phyloP scores from a whole-genome alignment of 2,888 invertebrate genomes.

The Nemapogon koenigi region DNA sequence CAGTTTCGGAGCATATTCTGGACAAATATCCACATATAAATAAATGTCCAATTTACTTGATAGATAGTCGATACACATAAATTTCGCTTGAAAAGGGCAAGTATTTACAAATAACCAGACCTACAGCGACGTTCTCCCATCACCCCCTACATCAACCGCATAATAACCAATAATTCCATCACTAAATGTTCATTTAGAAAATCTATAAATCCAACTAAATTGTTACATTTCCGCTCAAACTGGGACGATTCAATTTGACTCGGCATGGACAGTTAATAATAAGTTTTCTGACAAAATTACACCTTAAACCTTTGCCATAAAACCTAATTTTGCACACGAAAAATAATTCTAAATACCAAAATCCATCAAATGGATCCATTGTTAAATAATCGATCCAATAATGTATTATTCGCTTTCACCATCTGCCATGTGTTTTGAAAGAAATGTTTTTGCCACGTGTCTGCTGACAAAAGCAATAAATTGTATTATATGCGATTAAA shows the following conservation, averaged over 20 bases:
- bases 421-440: slow-evolving; percentile 34
- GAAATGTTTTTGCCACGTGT: slow-evolving; percentile 43
- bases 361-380: too few relatives aligned
- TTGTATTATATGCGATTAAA: slow-evolving; percentile 38
- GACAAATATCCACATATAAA: too few relatives aligned
- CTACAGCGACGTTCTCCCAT: slow-evolving; percentile 37
- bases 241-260: slow-evolving; percentile 46
- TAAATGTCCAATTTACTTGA: too few relatives aligned
- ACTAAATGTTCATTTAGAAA: slow-evolving; percentile 33
- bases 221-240: slow-evolving; percentile 48
- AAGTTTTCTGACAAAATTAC: neutral
- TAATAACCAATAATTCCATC: slow-evolving; percentile 41
- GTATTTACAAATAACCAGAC: slow-evolving; percentile 18
- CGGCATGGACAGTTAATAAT: slow-evolving; percentile 37
- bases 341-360: too few relatives aligned
- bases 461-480: slow-evolving; percentile 33
- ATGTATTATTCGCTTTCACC: slow-evolving; percentile 24
- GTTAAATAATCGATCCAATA: too few relatives aligned
- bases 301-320: neutral
- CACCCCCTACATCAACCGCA: slow-evolving; percentile 24
- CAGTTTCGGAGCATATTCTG: too few relatives aligned
- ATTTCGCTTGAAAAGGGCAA: too few relatives aligned
- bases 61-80: too few relatives aligned
- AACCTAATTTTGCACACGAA: too few relatives aligned
- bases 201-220: slow-evolving; percentile 48